Evolutionary conservation across 2,888 invertebrate species (phyloP), one percentile per base, ranked within the genome.

Genomic region (Acronicta aceris): DNA sequence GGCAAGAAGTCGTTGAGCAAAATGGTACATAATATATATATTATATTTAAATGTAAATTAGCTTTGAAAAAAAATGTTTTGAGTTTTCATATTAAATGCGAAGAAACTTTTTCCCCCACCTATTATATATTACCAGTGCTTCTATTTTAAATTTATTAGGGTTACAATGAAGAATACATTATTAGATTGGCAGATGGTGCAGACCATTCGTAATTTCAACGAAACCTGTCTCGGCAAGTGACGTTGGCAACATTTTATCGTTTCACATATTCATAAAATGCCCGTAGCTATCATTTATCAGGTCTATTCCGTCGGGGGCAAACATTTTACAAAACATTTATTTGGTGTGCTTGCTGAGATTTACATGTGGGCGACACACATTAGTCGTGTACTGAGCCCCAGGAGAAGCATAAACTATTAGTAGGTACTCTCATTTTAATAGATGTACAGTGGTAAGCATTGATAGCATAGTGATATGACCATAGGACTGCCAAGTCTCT

Each of bases 261-360:
- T 76, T 83, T 81, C 81, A 82, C 81, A 85, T 89, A 89, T 89
- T 89, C 86, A 89, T 89, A 89, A 87, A 89, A 82, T 84, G 86
- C 87, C 86, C 78, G 81, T 81, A 84, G 89, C 88, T 78, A 89
- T 89, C 85, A 88, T 91, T 91, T 90, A 90, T 91, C 90, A 90
- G 89, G 85, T 89, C 88, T 86, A 82, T 82, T 81, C 86, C 86
- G 75, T 79, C 71, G 86, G 83, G 88, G 84, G 82, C 78, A 83
- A 86, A 87, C 85, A 85, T 87, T 88, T 89, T 84, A 86, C 86
- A 86, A 86, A 88, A 85, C 87, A 88, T 91, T 90, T 89, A 88
- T 90, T 89, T 85, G 83, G 76, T 81, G 74, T 76, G 78, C 82
- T 81, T 79, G 83, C 81, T 76, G 81, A 86, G 89, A 89, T 90